Evolutionary conservation across 1,140 invertebrate species (phyloP).

Genomic region (Aphaenogaster rudis): DNA sequence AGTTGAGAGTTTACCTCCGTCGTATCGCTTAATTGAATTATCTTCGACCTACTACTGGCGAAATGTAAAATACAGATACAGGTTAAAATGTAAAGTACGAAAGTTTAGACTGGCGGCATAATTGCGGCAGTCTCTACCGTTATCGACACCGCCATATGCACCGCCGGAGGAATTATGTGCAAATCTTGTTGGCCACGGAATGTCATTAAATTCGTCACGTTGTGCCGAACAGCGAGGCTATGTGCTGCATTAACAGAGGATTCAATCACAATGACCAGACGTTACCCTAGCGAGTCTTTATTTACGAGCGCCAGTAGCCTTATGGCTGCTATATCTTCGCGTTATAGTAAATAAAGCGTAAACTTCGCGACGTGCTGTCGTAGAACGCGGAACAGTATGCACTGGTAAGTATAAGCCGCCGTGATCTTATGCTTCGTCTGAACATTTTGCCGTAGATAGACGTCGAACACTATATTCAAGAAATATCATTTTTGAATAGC

Average conservation of each 20-base stretch:
- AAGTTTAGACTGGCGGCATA: slow-evolving; percentile 31
- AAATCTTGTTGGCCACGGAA: slow-evolving; percentile 72
- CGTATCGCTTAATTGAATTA: slow-evolving; percentile 29
- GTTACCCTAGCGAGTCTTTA: slow-evolving; percentile 48
- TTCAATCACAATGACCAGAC: slow-evolving; percentile 49
- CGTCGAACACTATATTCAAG: not conserved
- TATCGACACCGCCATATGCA: slow-evolving; percentile 60
- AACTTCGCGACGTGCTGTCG: not conserved
- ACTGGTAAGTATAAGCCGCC: not conserved
- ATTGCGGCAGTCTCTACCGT: slow-evolving; percentile 61
- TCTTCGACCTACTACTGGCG: not conserved
- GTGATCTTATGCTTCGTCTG: not conserved
- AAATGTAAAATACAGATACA: slow-evolving; percentile 32
- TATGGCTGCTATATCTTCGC: slow-evolving; percentile 35
- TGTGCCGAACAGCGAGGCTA: not conserved
- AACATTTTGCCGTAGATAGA: not conserved
- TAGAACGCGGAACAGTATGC: not conserved
- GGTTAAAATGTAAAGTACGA: slow-evolving; percentile 40
- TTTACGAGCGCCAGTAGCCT: slow-evolving; percentile 57
- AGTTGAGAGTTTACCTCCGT: not conserved
- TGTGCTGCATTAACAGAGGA: slow-evolving; percentile 62
- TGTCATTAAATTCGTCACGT: slow-evolving; percentile 75
- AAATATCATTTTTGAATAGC: not conserved
- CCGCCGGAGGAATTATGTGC: slow-evolving; percentile 67
- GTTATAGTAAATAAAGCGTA: slow-evolving; percentile 52